Percentiles rank a stretch among this genome's conserved stretches.
phyloP scores from a whole-genome alignment of 2,888 invertebrate genomes.

The Habrosyne pyritoides region DNA sequence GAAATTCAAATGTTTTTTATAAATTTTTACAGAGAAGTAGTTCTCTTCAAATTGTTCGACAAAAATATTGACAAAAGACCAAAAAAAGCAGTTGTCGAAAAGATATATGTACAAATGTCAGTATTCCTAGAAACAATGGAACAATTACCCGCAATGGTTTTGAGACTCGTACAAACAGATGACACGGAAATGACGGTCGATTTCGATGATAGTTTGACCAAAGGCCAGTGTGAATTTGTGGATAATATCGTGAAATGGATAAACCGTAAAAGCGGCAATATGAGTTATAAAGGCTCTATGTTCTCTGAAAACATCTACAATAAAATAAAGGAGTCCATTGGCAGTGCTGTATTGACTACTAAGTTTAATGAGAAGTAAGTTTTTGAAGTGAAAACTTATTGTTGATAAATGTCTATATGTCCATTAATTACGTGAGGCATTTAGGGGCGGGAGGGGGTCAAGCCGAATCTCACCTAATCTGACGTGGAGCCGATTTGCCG shows the following conservation, averaged over 20 bases:
- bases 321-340: neutral
- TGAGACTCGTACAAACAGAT: neutral
- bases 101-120: too few species aligned
- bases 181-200: neutral
- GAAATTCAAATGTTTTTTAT: too few species aligned
- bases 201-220: neutral
- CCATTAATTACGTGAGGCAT: too few species aligned
- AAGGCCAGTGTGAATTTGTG: neutral
- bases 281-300: neutral
- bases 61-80: too few species aligned
- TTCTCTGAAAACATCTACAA: neutral
- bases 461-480: too few species aligned
- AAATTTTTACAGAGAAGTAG: too few species aligned
- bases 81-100: neutral
- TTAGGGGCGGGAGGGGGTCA: too few species aligned
- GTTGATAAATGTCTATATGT: neutral
- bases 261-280: neutral
- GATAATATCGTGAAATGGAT: neutral
- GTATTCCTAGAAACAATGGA: neutral
- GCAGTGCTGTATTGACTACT: neutral
- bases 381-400: neutral
- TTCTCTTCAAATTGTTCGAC: too few species aligned
- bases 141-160: neutral
- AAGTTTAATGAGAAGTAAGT: neutral
- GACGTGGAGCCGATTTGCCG: too few species aligned